Conservation (phyloP, 2,113 vertebrate species). For the Grammomys surdaster region DNA sequence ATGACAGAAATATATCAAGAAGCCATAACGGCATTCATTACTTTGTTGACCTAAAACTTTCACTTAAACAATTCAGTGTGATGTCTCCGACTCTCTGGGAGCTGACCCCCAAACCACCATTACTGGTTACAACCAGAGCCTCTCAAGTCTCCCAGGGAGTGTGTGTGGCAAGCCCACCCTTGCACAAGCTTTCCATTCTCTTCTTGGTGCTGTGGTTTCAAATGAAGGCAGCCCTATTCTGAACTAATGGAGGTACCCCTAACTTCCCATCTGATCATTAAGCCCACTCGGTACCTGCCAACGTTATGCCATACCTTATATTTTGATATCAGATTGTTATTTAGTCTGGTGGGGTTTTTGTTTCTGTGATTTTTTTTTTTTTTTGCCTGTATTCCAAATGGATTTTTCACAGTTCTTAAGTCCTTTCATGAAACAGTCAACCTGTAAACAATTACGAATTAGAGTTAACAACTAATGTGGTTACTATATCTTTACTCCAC, state of each 20-base stretch:
- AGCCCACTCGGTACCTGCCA: neutral
- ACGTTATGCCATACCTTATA: neutral
- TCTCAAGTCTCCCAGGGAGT: neutral
- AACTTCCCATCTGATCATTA: neutral
- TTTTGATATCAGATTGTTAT: neutral
- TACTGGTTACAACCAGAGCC: neutral
- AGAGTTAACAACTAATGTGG: neutral
- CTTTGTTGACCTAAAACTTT: neutral
- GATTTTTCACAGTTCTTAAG: constrained; percentile 41
- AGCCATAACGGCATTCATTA: neutral
- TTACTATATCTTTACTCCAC: constrained; percentile 19
- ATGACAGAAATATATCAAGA: neutral
- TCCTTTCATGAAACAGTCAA: neutral
- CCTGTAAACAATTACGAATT: neutral
- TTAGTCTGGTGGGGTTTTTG: neutral
- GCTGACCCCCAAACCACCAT: neutral
- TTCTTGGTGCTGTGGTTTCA: neutral
- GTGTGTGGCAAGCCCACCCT: neutral
- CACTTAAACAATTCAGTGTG: neutral
- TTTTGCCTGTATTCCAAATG: neutral
- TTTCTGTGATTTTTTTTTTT: neutral
- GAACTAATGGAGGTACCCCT: neutral
- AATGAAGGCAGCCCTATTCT: neutral
- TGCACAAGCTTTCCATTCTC: neutral
- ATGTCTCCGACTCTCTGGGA: neutral